These are phyloP conservation scores for Clanis bilineata DNA, from an alignment of 2,888 invertebrate genomes.

Conservation along the genomic window DNA sequence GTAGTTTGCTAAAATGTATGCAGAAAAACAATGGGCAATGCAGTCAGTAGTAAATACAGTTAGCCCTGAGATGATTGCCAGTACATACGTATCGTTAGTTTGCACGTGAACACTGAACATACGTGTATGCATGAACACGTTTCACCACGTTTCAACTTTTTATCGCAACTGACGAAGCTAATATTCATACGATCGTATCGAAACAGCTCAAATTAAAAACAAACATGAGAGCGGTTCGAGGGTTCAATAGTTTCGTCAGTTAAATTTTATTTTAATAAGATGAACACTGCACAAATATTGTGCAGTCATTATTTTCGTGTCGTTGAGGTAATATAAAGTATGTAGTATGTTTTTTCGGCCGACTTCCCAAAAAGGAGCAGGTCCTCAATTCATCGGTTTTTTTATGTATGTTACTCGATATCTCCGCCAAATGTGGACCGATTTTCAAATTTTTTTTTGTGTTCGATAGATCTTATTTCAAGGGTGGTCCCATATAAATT, in stretches of 20 bases:
- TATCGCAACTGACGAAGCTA: constrained; percentile 40
- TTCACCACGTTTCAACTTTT: constrained; percentile 43
- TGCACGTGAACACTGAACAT: constrained; percentile 36
- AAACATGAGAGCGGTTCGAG: constrained; percentile 33
- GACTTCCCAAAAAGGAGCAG: no score
- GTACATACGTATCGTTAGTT: constrained; percentile 44
- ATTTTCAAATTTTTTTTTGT: no score
- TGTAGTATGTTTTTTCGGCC: no score
- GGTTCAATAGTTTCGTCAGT: constrained; percentile 22
- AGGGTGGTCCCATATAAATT: no score
- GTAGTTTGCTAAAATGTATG: neutral
- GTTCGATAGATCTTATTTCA: no score
- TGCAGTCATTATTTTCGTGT: neutral
- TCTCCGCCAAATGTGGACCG: no score
- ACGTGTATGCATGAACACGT: constrained; percentile 58
- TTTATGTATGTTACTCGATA: no score
- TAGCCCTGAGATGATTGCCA: constrained; percentile 56
- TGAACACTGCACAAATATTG: constrained; percentile 1
- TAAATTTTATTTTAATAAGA: constrained; percentile 12
- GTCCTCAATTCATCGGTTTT: no score
- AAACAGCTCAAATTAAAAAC: constrained; percentile 47
- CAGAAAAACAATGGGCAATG: neutral
- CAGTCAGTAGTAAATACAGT: constrained; percentile 31
- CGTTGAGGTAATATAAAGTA: neutral
- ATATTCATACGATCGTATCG: constrained; percentile 26